Conservation (phyloP, 2,888 invertebrate genomes). For the Drosophila imparisetae region DNA sequence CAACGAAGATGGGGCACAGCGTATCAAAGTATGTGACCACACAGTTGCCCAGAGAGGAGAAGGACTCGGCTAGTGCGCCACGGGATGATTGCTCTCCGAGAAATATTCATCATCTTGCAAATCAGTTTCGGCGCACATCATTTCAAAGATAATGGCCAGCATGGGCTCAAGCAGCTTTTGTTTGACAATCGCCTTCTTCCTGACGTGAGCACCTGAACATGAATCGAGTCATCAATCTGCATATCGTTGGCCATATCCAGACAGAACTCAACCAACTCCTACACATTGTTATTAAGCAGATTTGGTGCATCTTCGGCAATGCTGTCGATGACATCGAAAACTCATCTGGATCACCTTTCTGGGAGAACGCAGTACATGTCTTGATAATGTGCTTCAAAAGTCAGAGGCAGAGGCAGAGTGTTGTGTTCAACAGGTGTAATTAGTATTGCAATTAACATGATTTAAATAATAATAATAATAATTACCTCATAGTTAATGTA, state of each 20-base stretch:
- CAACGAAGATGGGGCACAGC: constrained; percentile 88
- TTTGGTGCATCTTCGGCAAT: constrained; percentile 83
- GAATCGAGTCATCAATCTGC: constrained; percentile 87
- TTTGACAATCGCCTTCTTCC: constrained; percentile 90
- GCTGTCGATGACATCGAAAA: constrained; percentile 83
- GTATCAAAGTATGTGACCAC: no score
- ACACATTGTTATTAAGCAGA: constrained; percentile 86
- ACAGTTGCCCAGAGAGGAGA: no score
- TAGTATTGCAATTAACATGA: background rate
- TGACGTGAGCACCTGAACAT: constrained; percentile 89
- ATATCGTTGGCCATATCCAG: constrained; percentile 87
- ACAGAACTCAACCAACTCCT: constrained; percentile 88
- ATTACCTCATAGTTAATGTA: background rate
- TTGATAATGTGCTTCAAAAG: constrained; percentile 85
- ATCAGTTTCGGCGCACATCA: constrained; percentile 88
- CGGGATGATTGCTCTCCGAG: constrained; percentile 88
- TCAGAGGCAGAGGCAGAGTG: background rate
- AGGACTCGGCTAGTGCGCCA: no score
- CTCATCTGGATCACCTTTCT: constrained; percentile 86
- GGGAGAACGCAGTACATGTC: constrained; percentile 87
- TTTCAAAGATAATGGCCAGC: constrained; percentile 88
- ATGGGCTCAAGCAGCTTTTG: constrained; percentile 90
- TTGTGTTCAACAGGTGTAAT: background rate
- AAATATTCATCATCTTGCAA: constrained; percentile 88
- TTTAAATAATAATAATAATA: background rate